These are phyloP conservation scores for Leptopilina myrica DNA, from an alignment of 2,888 invertebrate species.

Conservation along the genomic window DNA sequence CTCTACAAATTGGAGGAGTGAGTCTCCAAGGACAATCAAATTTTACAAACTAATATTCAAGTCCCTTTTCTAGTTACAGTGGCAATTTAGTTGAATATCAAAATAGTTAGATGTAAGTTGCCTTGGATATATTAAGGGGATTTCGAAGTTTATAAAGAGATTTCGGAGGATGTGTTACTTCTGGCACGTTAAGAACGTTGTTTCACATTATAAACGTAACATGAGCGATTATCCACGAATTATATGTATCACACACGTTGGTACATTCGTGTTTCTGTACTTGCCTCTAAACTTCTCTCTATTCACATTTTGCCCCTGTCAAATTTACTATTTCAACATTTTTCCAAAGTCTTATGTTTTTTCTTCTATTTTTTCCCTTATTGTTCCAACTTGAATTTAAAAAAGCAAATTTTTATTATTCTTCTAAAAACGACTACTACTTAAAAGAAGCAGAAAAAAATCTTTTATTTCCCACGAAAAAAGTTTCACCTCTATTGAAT, in stretches of 20 bases:
- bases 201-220: not conserved
- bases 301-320: not conserved
- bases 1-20: constrained; percentile 87
- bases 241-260: not conserved
- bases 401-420: too few relatives aligned
- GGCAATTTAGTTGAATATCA: too few relatives aligned
- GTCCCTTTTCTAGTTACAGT: not conserved
- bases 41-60: too few relatives aligned
- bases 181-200: constrained; percentile 1
- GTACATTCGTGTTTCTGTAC: not conserved
- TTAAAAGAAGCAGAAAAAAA: too few relatives aligned
- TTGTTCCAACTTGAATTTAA: too few relatives aligned
- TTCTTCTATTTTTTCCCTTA: too few relatives aligned
- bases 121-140: constrained; percentile 1
- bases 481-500: too few relatives aligned
- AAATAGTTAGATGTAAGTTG: not conserved
- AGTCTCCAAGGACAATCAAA: constrained; percentile 65
- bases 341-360: too few relatives aligned
- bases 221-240: not conserved
- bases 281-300: not conserved
- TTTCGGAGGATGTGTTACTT: not conserved
- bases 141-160: not conserved
- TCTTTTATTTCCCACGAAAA: too few relatives aligned
- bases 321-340: too few relatives aligned
- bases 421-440: too few relatives aligned